Base-by-base conservation (phyloP, 2,797 vertebrate genomes). In the Leptodactylus fallax region DNA sequence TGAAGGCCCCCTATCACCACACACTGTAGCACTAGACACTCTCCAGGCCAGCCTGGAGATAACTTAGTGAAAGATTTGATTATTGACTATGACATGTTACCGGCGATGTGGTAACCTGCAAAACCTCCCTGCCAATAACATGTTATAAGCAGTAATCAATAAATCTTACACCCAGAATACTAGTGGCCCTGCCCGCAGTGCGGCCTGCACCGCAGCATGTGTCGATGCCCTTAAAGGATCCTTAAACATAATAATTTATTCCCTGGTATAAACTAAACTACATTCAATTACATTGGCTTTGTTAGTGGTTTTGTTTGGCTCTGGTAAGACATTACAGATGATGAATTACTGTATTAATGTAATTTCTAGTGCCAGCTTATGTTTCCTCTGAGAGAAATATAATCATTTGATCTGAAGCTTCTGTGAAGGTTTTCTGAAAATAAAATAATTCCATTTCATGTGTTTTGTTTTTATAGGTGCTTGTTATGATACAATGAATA, bases 401-500 rank as follows among this genome's bases (percentile, higher is more conserved):
- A 36, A 19, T 45, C 36, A 4, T 72, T 47, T 51, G 19, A 7
- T 3, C 17, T n/a, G 17, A 10, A 6, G n/a, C 74, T 23, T 77
- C 19, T 76, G 72, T 49, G 16, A 14, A 17, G 36, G n/a, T 67
- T 25, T 71, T 71, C 27, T 72, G 36, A 21, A 19, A 13, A n/a
- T 36, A 36, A 36, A 80, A 3, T 45, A 60, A 79, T 27, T 36
- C 13, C 36, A 36, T 36, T 36, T 36, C 36, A 36, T 36, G 36
- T 0, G 56, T 19, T 27, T 13, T 27, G 0, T 60, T 14, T 77
- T 25, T 81, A 6, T 85, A 99, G 98, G 98, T 87, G 97, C 98
- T 13, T 98, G 98, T 92, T 99, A 99, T 0, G 98, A 99, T 92
- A 96, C 97, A 4, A 94, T 97, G 92, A 99, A 99, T 93, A 99